Conservation (phyloP, 2,888 invertebrate species). For the Torymus tubicola region DNA sequence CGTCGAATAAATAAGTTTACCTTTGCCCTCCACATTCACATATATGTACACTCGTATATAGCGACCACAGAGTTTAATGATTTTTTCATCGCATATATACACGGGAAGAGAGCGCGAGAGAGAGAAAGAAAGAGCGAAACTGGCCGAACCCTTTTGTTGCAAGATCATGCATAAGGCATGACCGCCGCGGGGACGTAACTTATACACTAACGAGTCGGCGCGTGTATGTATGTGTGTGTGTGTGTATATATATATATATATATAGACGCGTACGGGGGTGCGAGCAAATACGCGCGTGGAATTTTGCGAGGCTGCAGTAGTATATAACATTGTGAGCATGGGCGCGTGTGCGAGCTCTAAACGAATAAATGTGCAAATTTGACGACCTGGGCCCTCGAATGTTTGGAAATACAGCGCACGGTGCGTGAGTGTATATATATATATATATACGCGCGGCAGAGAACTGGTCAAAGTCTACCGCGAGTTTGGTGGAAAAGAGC, state of each 20-base stretch:
- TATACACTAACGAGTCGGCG: constrained; percentile 23
- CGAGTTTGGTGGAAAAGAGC: constrained; percentile 5
- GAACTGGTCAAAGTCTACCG: constrained; percentile 5
- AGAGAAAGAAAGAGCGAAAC: no score
- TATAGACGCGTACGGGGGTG: no score
- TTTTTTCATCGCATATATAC: constrained; percentile 4
- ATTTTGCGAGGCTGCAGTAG: constrained; percentile 59
- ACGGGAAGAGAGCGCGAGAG: no score
- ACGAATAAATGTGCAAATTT: constrained; percentile 75
- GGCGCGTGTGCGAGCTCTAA: constrained; percentile 64
- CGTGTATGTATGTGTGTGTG: no score
- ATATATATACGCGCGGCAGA: not conserved
- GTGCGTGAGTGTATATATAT: not conserved
- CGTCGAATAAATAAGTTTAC: constrained; percentile 19
- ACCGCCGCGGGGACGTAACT: constrained; percentile 2
- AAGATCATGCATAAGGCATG: constrained; percentile 43
- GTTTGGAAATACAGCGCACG: constrained; percentile 26
- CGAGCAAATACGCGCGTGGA: constrained; percentile 23
- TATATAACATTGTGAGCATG: constrained; percentile 53
- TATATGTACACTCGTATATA: not conserved
- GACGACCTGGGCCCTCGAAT: constrained; percentile 63
- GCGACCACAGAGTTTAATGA: not conserved
- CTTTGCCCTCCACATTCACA: not conserved
- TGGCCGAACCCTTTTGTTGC: constrained; percentile 16
- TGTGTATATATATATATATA: no score